phyloP scores from a whole-genome alignment of 2,797 vertebrate genomes.

The Macropus fuliginosus region DNA sequence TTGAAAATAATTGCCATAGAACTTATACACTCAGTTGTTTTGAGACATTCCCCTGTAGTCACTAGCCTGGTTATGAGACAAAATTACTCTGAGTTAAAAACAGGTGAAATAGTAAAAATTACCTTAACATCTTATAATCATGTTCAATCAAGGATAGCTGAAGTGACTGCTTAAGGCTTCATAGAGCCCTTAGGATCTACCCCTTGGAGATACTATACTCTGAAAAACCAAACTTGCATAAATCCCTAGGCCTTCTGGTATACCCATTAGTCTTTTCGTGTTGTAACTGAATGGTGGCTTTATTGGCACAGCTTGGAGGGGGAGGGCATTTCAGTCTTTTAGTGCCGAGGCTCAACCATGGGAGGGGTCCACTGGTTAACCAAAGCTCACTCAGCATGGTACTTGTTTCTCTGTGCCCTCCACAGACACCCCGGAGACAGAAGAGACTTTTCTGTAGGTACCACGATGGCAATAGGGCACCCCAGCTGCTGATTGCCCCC shows the following conservation, averaged over 20 bases:
- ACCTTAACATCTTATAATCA: background rate
- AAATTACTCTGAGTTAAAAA: background rate
- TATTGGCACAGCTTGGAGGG: background rate
- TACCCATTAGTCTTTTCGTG: background rate
- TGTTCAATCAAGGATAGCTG: background rate
- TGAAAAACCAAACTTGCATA: background rate
- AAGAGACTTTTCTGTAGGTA: slow-evolving; percentile 95
- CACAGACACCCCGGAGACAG: slow-evolving; percentile 89
- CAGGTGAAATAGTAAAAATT: background rate
- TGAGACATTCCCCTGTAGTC: background rate
- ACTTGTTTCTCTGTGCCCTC: slow-evolving; percentile 41
- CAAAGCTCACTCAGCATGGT: background rate
- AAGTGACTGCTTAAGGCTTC: background rate
- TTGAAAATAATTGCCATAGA: background rate
- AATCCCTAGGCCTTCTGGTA: background rate
- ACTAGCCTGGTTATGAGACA: background rate
- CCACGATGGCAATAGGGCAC: slow-evolving; percentile 89
- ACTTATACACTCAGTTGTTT: background rate
- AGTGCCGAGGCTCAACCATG: background rate
- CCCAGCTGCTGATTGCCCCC: slow-evolving; percentile 92
- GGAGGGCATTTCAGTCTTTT: background rate
- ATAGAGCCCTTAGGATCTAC: background rate
- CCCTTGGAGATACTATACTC: background rate
- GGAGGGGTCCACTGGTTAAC: background rate
- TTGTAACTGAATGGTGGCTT: background rate